Evolutionary conservation across 2,797 vertebrate genomes (phyloP).

Genomic region (Lemur catta): DNA sequence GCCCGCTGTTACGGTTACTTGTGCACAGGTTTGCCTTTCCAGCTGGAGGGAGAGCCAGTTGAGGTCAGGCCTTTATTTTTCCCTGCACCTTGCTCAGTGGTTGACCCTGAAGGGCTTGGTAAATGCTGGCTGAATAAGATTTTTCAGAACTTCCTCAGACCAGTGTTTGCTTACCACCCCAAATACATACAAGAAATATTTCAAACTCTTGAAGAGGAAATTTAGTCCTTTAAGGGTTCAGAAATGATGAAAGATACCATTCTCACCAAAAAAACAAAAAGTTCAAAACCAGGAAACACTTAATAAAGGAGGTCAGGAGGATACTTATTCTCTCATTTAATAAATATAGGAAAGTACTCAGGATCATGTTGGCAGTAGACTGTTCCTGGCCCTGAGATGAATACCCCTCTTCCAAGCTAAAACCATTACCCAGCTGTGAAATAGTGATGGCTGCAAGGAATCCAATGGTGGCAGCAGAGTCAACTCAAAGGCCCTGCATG

Average conservation of each 20-base stretch:
- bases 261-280: neutral
- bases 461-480: neutral
- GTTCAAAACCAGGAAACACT: constrained; percentile 41
- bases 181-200: neutral
- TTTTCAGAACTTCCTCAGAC: constrained; percentile 48
- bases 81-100: neutral
- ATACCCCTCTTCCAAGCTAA: neutral
- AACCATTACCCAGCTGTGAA: neutral
- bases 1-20: neutral
- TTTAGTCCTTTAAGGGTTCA: neutral
- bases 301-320: neutral
- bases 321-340: constrained; percentile 11
- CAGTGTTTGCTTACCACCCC: constrained; percentile 3
- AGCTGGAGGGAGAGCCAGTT: neutral
- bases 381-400: neutral
- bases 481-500: neutral
- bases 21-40: neutral
- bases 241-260: constrained; percentile 23
- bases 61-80: neutral
- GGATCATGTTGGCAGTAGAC: neutral
- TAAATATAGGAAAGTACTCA: constrained; percentile 28
- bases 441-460: neutral
- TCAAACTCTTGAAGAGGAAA: constrained; percentile 32
- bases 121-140: neutral
- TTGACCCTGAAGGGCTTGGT: neutral